Conservation (phyloP, 2,797 vertebrate species). For the Galago senegalensis region DNA sequence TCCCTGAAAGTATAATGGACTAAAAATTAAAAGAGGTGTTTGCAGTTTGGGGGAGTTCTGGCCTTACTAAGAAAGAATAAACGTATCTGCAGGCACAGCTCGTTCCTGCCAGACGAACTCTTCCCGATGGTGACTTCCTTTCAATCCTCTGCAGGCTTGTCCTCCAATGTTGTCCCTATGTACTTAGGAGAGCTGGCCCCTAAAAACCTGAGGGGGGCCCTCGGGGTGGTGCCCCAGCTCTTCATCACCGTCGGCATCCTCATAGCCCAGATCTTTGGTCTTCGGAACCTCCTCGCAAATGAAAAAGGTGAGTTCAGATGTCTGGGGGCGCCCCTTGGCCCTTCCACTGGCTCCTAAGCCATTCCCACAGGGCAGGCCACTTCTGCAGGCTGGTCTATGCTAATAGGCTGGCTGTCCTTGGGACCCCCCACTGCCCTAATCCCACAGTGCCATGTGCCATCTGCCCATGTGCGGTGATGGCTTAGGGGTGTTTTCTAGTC, state of each 20-base stretch:
- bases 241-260: constrained; percentile 97
- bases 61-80: not conserved
- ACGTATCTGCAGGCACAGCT: not conserved
- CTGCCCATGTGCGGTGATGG: accelerated
- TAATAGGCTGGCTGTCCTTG: not conserved
- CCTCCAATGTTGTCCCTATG: constrained; percentile 97
- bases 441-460: accelerated
- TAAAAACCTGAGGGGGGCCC: constrained; percentile 94
- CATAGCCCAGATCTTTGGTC: constrained; percentile 94
- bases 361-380: accelerated
- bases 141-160: constrained; percentile 91
- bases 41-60: not conserved
- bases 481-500: not conserved
- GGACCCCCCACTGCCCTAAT: not conserved
- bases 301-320: constrained; percentile 86
- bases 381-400: not conserved
- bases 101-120: accelerated
- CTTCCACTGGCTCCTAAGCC: no score
- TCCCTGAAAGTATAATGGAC: not conserved
- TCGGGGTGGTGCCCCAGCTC: constrained; percentile 94
- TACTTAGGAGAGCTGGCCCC: constrained; percentile 97
- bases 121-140: not conserved
- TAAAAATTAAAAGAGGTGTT: not conserved
- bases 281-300: constrained; percentile 92
- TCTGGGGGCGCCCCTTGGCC: accelerated